These are phyloP conservation scores for Lithosia quadra DNA, from an alignment of 2,888 invertebrate species.

Conservation along the genomic window DNA sequence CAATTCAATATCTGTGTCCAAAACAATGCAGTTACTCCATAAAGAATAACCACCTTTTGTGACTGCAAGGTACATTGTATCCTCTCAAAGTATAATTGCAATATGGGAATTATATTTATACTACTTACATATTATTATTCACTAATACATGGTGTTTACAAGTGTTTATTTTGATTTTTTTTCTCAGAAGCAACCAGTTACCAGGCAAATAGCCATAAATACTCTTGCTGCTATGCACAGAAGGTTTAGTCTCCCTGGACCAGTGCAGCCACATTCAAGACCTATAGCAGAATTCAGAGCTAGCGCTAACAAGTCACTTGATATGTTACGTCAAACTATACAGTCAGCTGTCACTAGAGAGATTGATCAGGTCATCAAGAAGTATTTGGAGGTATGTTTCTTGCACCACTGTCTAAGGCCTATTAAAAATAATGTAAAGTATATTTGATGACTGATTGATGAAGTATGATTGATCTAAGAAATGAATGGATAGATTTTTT, in stretches of 20 bases:
- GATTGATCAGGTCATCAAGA: conserved; percentile 91
- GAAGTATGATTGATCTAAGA: too few species aligned
- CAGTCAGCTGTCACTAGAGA: conserved; percentile 93
- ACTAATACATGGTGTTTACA: not conserved
- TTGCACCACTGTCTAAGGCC: not conserved
- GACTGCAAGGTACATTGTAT: too few species aligned
- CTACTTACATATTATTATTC: not conserved
- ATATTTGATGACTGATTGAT: too few species aligned
- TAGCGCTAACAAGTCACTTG: conserved; percentile 91
- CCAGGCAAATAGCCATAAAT: conserved; percentile 90
- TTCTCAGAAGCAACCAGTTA: conserved; percentile 80
- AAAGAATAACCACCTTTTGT: too few species aligned
- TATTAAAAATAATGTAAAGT: too few species aligned
- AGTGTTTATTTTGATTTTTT: not conserved
- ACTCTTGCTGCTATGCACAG: conserved; percentile 89
- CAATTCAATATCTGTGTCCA: too few species aligned
- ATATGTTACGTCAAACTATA: conserved; percentile 91
- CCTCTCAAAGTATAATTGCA: too few species aligned
- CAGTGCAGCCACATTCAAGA: conserved; percentile 83
- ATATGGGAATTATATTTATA: too few species aligned
- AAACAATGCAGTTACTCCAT: too few species aligned
- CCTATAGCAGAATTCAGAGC: conserved; percentile 86
- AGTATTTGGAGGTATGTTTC: conserved; percentile 89
- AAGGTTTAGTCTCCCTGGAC: conserved; percentile 86
- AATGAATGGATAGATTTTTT: too few species aligned